A percentile compares a stretch with the other conserved stretches of the same genome.
These are phyloP conservation scores for Axinella damicornis DNA, from an alignment of 37 sponge, comb jelly and placozoan species.

Conservation along the genomic window DNA sequence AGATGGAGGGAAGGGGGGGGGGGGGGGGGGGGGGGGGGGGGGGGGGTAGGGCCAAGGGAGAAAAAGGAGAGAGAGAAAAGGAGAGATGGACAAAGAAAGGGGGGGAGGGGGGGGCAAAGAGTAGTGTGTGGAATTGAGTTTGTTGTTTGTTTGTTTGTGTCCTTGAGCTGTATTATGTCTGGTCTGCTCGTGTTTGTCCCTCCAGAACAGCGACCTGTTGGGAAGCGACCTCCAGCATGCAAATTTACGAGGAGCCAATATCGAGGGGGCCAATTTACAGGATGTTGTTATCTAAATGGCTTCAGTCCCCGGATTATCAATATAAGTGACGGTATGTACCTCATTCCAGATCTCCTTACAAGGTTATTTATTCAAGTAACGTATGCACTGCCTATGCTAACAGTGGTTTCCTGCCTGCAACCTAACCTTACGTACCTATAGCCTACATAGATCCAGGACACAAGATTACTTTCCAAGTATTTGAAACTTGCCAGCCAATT, in stretches of 20 bases:
- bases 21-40: slow-evolving; percentile 1
- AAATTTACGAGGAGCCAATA: slow-evolving; percentile 89
- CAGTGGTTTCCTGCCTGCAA: too few relatives aligned
- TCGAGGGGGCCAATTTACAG: slow-evolving; percentile 75
- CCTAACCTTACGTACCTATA: too few relatives aligned
- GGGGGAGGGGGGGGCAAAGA: too few relatives aligned
- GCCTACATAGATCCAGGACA: too few relatives aligned
- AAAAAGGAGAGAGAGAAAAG: neutral
- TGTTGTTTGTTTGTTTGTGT: neutral
- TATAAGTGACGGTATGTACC: neutral
- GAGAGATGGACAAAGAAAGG: too few relatives aligned
- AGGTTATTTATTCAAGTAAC: too few relatives aligned
- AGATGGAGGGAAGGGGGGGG: neutral
- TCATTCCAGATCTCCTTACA: neutral
- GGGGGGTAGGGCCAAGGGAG: neutral
- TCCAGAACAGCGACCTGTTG: slow-evolving; percentile 71
- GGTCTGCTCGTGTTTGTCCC: neutral
- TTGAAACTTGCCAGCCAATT: too few relatives aligned
- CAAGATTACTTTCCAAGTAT: too few relatives aligned
- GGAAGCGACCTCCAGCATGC: slow-evolving; percentile 87
- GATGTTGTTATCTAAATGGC: slow-evolving; percentile 62
- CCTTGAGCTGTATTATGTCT: neutral
- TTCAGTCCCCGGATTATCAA: neutral
- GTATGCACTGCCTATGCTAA: too few relatives aligned
- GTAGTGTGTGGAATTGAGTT: neutral